A percentile compares a stretch with the other conserved stretches of the same genome.
Evolutionary conservation across 2,888 invertebrate genomes (phyloP).

Genomic region (Lycophotia porphyrea): DNA sequence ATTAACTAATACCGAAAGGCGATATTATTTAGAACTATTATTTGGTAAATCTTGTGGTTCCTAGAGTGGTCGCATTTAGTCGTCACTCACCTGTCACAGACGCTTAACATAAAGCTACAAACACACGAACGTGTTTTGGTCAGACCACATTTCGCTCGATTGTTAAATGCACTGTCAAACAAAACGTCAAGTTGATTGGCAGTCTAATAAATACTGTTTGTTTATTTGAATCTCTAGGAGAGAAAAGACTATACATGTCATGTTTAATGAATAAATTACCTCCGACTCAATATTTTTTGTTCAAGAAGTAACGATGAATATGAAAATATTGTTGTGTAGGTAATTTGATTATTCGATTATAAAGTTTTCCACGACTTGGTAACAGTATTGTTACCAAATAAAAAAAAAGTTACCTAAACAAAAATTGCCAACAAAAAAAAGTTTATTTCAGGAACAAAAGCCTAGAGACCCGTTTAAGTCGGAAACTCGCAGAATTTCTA

Average conservation of each 20-base stretch:
- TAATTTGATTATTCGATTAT: conserved; percentile 14
- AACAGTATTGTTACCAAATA: conserved; percentile 13
- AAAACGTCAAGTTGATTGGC: conserved; percentile 38
- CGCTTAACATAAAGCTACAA: conserved; percentile 8
- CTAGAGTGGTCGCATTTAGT: not conserved
- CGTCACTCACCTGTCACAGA: conserved; percentile 6
- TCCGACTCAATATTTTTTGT: not conserved
- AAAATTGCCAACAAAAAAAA: conserved; percentile 53
- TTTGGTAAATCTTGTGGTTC: not conserved
- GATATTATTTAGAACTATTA: not conserved
- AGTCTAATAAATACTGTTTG: conserved; percentile 35
- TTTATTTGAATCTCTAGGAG: conserved; percentile 17
- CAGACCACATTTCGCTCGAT: conserved; percentile 5
- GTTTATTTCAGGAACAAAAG: conserved; percentile 59
- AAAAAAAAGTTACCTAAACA: conserved; percentile 46
- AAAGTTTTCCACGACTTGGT: conserved; percentile 6
- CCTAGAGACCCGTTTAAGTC: conserved; percentile 55
- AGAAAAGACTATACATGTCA: not conserved
- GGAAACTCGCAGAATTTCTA: conserved; percentile 72
- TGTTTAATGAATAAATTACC: conserved; percentile 7
- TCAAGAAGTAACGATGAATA: not conserved
- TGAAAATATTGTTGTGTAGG: not conserved
- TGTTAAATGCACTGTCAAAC: conserved; percentile 45
- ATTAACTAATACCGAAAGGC: not conserved
- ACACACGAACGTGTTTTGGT: conserved; percentile 18